Percentiles rank a stretch among this genome's conserved stretches.
phyloP scores from a whole-genome alignment of 1,140 invertebrate species.

The Drosophila sproati region DNA sequence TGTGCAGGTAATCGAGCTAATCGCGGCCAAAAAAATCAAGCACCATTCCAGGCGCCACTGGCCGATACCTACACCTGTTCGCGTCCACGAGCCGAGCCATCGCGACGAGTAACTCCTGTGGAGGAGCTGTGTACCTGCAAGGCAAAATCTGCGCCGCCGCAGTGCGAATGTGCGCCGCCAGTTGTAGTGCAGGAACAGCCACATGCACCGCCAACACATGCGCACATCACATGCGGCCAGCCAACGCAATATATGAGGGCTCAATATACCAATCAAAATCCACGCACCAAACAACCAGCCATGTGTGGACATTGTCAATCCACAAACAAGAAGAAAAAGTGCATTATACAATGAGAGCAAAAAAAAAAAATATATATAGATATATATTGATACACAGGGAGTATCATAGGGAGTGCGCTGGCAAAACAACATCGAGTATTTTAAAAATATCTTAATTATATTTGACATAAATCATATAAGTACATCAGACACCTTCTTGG shows the following conservation, averaged over 20 bases:
- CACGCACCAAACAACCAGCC: background rate
- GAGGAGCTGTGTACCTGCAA: slow-evolving; percentile 45
- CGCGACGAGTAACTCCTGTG: background rate
- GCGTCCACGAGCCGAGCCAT: background rate
- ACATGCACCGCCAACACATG: background rate
- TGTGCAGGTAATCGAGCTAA: slow-evolving; percentile 21
- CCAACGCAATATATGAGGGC: background rate
- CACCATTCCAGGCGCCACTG: slow-evolving; percentile 21
- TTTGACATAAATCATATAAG: background rate
- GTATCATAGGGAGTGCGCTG: background rate
- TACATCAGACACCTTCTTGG: background rate
- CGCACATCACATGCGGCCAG: slow-evolving; percentile 38
- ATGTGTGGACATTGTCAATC: slow-evolving; percentile 38
- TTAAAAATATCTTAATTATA: background rate
- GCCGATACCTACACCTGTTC: slow-evolving; percentile 54
- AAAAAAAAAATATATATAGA: background rate
- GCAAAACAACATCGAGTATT: background rate
- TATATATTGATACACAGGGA: background rate
- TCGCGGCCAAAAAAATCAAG: background rate
- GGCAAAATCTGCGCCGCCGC: background rate
- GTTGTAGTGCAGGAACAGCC: background rate
- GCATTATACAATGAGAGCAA: slow-evolving; percentile 45
- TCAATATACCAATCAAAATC: background rate
- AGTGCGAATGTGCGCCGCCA: slow-evolving; percentile 20
- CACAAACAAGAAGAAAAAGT: slow-evolving; percentile 36